Conservation (phyloP, 2,888 invertebrate species). For the Agonopterix heracliana region DNA sequence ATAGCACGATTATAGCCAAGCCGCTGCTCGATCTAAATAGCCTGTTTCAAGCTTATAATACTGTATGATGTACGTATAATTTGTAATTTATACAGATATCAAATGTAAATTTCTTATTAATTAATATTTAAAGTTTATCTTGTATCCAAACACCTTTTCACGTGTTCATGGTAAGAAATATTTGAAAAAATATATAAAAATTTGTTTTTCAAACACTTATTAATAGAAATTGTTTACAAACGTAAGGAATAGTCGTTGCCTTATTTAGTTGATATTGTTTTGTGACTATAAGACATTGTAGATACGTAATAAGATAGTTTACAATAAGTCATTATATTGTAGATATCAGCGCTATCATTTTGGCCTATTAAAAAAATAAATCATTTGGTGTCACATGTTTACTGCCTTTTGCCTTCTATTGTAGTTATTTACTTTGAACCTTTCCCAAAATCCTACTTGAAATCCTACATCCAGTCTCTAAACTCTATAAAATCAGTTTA, state of each 20-base stretch:
- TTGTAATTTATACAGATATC: constrained; percentile 28
- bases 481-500: too few relatives aligned
- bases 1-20: constrained; percentile 7
- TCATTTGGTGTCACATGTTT: constrained; percentile 70
- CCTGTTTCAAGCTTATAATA: constrained; percentile 21
- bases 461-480: too few relatives aligned
- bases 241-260: constrained; percentile 73
- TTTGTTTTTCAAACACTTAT: constrained; percentile 39
- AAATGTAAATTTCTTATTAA: constrained; percentile 34
- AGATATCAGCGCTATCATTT: constrained; percentile 73
- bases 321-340: constrained; percentile 70
- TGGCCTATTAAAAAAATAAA: constrained; percentile 73
- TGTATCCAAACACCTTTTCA: constrained; percentile 42
- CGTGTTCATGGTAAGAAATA: constrained; percentile 50
- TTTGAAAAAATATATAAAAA: constrained; percentile 30
- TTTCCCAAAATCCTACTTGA: too few relatives aligned
- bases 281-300: constrained; percentile 72
- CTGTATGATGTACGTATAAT: constrained; percentile 24
- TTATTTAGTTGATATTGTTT: constrained; percentile 75
- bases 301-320: constrained; percentile 63
- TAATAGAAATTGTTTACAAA: constrained; percentile 54
- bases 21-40: constrained; percentile 15
- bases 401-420: constrained; percentile 14
- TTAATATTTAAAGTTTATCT: constrained; percentile 29
- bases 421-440: too few relatives aligned